Conservation (phyloP, 2,888 invertebrate genomes). For the Andrena bucephala region DNA sequence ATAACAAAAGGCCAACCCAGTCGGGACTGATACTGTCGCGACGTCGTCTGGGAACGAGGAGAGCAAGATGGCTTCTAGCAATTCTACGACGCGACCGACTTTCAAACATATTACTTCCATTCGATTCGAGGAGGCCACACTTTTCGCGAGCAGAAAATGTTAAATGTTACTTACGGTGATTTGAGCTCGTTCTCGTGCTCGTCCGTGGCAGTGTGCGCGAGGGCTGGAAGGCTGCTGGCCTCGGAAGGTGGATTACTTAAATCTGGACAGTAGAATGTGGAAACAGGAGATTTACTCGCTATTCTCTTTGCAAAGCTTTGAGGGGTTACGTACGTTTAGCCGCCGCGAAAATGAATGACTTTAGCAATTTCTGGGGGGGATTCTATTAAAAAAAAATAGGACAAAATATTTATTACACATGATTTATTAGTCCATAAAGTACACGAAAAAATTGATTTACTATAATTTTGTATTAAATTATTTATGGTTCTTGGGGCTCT, state of each 20-base stretch:
- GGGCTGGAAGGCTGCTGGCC: constrained; percentile 79
- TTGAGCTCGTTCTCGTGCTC: constrained; percentile 68
- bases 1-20: background rate
- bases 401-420: no score
- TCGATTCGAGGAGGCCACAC: no score
- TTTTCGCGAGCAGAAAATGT: background rate
- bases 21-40: background rate
- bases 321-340: no score
- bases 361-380: no score
- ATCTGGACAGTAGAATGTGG: constrained; percentile 66
- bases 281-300: background rate
- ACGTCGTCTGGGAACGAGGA: background rate
- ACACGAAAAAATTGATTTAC: no score
- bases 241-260: constrained; percentile 78
- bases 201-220: constrained; percentile 72
- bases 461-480: no score
- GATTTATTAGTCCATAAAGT: no score
- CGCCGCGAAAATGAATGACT: no score
- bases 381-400: no score
- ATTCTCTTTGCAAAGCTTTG: background rate
- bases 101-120: no score
- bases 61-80: background rate
- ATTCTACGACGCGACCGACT: background rate
- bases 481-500: no score
- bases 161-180: constrained; percentile 68